These are phyloP conservation scores for Drosophila neocordata DNA, from an alignment of 1,140 invertebrate species.

Conservation along the genomic window DNA sequence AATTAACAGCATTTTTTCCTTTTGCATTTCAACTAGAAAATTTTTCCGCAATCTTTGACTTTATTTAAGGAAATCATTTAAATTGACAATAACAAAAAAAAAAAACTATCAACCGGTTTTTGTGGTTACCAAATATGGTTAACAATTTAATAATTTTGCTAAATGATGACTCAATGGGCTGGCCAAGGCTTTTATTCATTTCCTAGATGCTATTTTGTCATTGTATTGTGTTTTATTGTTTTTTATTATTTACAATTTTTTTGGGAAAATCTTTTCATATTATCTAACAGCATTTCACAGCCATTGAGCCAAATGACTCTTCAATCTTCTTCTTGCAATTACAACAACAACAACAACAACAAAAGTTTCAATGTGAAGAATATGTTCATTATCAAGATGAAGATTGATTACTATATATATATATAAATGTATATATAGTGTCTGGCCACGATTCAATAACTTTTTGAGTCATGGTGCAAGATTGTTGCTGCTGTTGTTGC, in stretches of 20 bases:
- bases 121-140: constrained; percentile 34
- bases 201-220: constrained; percentile 2
- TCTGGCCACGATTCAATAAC: constrained; percentile 58
- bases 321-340: constrained; percentile 11
- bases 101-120: constrained; percentile 37
- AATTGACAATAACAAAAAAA: constrained; percentile 18
- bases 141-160: constrained; percentile 17
- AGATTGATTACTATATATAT: constrained; percentile 60
- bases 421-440: constrained; percentile 36
- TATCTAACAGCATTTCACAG: constrained; percentile 7
- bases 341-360: constrained; percentile 1
- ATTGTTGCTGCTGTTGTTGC: constrained; percentile 9
- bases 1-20: constrained; percentile 1
- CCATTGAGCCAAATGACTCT: constrained; percentile 9
- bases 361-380: constrained; percentile 55
- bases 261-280: neutral
- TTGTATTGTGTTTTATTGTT: neutral
- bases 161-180: constrained; percentile 25
- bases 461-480: constrained; percentile 55
- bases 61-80: constrained; percentile 33
- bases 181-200: constrained; percentile 3
- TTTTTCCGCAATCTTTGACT: constrained; percentile 3
- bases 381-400: constrained; percentile 76
- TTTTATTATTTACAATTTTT: neutral
- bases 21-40: too few species aligned